Evolutionary conservation across 2,888 invertebrate genomes (phyloP).

Genomic region (Hirudinaria manillensis): DNA sequence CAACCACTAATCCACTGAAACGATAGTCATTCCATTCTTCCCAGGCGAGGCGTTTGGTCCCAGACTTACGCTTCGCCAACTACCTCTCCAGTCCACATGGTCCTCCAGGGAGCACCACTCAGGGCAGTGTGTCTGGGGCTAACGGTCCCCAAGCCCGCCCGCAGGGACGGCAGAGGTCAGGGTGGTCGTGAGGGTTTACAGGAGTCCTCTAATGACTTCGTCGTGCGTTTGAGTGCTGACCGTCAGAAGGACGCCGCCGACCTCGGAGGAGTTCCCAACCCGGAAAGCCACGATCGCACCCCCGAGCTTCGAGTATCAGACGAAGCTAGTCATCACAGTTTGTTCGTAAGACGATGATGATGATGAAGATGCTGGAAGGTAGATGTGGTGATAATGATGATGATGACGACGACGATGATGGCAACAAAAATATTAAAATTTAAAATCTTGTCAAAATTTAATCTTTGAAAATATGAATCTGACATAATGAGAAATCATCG

Average conservation of each 20-base stretch:
- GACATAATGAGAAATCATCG: too few species aligned
- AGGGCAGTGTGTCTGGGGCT: conserved; percentile 40
- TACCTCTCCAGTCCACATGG: conserved; percentile 41
- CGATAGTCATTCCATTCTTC: too few species aligned
- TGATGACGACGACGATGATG: conserved; percentile 23
- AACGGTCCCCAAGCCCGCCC: conserved; percentile 34
- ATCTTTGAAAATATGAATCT: too few species aligned
- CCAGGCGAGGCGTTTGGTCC: conserved; percentile 30
- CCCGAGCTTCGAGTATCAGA: not conserved
- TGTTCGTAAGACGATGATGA: conserved; percentile 30
- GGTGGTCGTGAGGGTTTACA: conserved; percentile 30
- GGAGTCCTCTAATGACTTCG: not conserved
- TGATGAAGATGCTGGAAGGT: conserved; percentile 34
- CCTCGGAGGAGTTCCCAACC: not conserved
- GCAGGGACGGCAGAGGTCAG: not conserved
- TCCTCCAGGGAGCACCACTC: conserved; percentile 39
- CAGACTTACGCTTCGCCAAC: conserved; percentile 37
- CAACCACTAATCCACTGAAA: too few species aligned
- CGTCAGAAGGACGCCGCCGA: not conserved
- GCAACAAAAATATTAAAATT: too few species aligned
- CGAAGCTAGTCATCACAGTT: not conserved
- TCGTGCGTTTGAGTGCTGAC: not conserved
- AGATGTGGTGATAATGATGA: conserved; percentile 35
- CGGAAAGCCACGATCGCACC: not conserved
- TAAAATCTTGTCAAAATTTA: too few species aligned